Conservation (phyloP, 1,140 invertebrate species). For the Caenorhabditis remanei region DNA sequence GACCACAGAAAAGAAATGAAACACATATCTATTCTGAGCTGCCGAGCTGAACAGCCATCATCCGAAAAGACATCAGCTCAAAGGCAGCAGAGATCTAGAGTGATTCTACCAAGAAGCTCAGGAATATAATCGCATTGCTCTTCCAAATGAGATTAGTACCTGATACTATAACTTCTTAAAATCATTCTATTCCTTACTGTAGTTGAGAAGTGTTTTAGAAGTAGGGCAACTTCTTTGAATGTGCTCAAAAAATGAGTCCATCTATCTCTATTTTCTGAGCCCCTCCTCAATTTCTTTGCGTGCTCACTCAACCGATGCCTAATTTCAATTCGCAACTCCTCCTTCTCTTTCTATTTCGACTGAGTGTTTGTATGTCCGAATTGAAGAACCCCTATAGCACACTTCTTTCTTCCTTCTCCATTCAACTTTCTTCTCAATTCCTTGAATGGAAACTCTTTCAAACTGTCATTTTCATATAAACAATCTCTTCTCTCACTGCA, state of each 20-base stretch:
- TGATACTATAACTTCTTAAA: too few species aligned
- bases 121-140: too few species aligned
- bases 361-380: conserved; percentile 53
- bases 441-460: conserved; percentile 14
- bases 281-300: conserved; percentile 33
- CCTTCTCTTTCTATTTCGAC: conserved; percentile 38
- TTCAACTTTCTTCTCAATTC: background rate
- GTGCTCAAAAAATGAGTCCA: background rate
- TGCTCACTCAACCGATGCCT: conserved; percentile 37
- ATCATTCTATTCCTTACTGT: too few species aligned
- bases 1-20: conserved; percentile 10
- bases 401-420: background rate
- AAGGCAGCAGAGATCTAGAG: background rate
- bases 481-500: background rate
- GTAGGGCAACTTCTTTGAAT: too few species aligned
- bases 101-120: too few species aligned
- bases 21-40: conserved; percentile 19
- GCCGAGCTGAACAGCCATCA: background rate
- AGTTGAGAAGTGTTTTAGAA: too few species aligned
- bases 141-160: too few species aligned
- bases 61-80: background rate
- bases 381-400: conserved; percentile 51
- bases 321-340: conserved; percentile 52
- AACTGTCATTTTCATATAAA: conserved; percentile 19
- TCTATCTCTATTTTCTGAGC: background rate